Base-by-base conservation (phyloP, 2,888 invertebrate genomes). In the Cerastis rubricosa region DNA sequence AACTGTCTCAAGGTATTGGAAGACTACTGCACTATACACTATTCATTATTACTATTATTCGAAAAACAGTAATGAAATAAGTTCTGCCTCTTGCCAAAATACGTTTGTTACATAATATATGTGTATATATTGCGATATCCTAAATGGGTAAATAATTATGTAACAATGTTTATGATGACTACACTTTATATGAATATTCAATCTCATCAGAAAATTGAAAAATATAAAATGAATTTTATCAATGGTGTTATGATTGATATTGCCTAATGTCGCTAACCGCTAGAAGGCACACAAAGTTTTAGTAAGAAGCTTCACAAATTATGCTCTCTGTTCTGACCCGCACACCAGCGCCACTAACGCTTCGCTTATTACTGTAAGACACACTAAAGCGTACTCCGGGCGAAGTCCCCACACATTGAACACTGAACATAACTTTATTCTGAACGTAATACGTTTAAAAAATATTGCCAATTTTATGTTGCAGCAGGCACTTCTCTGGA, bases 271-370 rank as follows among this genome's bases (percentile, higher is more conserved):
- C 95, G 96, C 96, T 96, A 96, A 92, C 94, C 93, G 96, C 96
- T 96, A 96, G 96, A 96, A 96, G 96, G 96, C 96, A 96, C 96
- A 96, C 94, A 95, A 95, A 96, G 96, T 96, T 96, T 91, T 93
- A 96, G 95, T 95, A 95, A 96, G 95, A 96, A 96, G 96, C 96
- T 95, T 96, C 95, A 95, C 95, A 94, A 95, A 94, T 91, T 81
- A 94, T 91, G 92, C 90, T 91, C 92, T 87, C 86, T 88, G 90
- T 86, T 84, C 84, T 85, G 88, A 88, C 78, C 74, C 78, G 78
- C 78, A 71, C 78, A 51, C 57, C 78, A 66, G 74, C 80, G 76
- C 80, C 80, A 76, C 82, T 72, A 81, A 85, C 84, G 43, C 77
- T 77, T 72, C 85, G 72, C 83, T 75, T 78, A 78, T 75, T 67